Conservation (phyloP, 1,140 invertebrate genomes). For the Neoseiulus cucumeris region DNA sequence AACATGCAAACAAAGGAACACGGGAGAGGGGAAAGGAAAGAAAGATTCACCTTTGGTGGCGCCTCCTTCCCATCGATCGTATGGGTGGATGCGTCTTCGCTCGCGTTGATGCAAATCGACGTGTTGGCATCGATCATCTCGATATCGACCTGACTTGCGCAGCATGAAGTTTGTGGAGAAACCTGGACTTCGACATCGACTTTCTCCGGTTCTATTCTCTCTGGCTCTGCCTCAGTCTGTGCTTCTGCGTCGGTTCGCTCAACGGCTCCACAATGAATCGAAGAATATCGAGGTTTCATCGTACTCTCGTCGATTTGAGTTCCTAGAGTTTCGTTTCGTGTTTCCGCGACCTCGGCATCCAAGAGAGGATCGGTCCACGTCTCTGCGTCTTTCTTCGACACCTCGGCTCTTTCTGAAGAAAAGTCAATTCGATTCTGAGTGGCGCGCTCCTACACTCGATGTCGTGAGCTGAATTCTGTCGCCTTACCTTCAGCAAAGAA, state of each 20-base stretch:
- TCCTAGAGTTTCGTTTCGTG: background rate
- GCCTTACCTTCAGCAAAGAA: background rate
- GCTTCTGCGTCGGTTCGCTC: background rate
- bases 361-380: background rate
- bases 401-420: too few species aligned
- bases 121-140: background rate
- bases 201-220: background rate
- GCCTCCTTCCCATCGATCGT: background rate
- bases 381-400: background rate
- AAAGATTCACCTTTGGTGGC: background rate
- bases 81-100: background rate
- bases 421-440: too few species aligned
- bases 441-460: too few species aligned
- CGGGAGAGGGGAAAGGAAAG: background rate
- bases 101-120: background rate
- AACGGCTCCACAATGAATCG: background rate
- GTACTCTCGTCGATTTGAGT: background rate
- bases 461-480: background rate
- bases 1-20: background rate
- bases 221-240: background rate
- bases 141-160: background rate
- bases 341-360: too few species aligned
- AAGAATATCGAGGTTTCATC: background rate
- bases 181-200: background rate
- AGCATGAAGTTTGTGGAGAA: background rate